Base-by-base conservation (phyloP, 2,888 invertebrate species). In the Ryuthela nishihirai region DNA sequence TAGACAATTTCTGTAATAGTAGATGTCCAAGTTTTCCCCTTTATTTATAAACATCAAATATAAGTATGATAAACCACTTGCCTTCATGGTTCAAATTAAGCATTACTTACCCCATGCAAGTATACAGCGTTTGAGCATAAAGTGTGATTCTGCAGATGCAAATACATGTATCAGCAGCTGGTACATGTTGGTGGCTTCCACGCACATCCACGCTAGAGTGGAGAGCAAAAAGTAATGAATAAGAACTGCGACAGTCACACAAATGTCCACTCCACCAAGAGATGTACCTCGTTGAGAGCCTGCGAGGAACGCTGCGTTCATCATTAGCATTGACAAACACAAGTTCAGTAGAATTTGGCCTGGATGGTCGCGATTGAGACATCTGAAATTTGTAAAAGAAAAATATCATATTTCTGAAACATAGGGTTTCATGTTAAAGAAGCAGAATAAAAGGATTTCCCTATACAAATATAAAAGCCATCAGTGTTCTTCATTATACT, bases 181-280 rank as follows among this genome's bases (percentile, higher is more conserved):
- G 69, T 78, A 77, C 77, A 79, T 77, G 68, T 78, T 75, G 47
- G 74, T 67, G 2, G 78, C 78, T 62, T 78, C 77, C 5, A 77
- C 74, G 62, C 75, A 69, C 73, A 77, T 72, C 79, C 79, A 79
- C 45, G 72, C 68, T 48, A 79, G 69, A 10, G 78, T 74, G 2
- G 76, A 70, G 56, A 78, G 67, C 38, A 78, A 70, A 64, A 77
- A 73, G 67, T 76, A 77, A 64, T 78, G 78, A 5, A 77, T 69
- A 5, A 74, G 60, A 9, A 74, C 67, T 4, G 76, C 74, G 4
- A 75, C 72, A 2, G 69, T 66, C 32, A 71, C 69, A 63, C 77
- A 77, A 10, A 70, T 41, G 26, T 68, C 65, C 3, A 65, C 54
- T 53, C 54, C 47, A 44, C 64, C 56, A 7, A 54, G 21, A 0